Conservation (phyloP, 2,888 invertebrate genomes). For the Calliphora vomitoria region DNA sequence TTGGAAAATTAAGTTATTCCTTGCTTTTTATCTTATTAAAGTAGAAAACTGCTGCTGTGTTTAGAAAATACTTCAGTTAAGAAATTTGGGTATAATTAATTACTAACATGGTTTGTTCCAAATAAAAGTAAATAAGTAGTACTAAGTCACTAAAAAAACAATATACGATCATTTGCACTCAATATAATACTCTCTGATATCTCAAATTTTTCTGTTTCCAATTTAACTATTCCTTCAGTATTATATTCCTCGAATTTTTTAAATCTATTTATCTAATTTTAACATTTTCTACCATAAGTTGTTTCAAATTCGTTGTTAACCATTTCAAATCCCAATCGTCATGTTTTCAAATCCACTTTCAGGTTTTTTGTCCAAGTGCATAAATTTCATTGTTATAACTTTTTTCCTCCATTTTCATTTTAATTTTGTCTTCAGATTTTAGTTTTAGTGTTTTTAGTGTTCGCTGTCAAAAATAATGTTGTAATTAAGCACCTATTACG, state of each 20-base stretch:
- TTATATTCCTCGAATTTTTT: too few relatives aligned
- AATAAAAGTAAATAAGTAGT: too few relatives aligned
- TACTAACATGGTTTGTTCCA: slow-evolving; percentile 13
- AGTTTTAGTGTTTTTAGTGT: background rate
- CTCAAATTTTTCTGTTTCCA: background rate
- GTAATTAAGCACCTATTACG: slow-evolving; percentile 44
- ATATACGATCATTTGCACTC: background rate
- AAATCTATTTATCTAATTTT: background rate
- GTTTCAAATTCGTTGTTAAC: background rate
- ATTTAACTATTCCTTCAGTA: background rate
- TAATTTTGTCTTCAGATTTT: background rate
- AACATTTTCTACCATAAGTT: background rate
- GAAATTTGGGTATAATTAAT: slow-evolving; percentile 23
- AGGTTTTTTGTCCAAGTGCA: background rate
- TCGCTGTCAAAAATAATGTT: slow-evolving; percentile 54
- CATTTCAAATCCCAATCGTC: background rate
- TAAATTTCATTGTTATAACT: background rate
- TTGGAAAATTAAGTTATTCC: slow-evolving; percentile 67
- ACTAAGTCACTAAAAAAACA: too few relatives aligned
- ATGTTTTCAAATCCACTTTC: background rate
- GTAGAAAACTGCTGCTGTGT: slow-evolving; percentile 20
- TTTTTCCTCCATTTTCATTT: background rate
- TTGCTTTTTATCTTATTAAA: slow-evolving; percentile 61
- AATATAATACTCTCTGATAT: too few relatives aligned
- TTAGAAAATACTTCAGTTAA: slow-evolving; percentile 27